Conservation (phyloP, 2,888 invertebrate genomes). For the Rhorus exstirpatorius region DNA sequence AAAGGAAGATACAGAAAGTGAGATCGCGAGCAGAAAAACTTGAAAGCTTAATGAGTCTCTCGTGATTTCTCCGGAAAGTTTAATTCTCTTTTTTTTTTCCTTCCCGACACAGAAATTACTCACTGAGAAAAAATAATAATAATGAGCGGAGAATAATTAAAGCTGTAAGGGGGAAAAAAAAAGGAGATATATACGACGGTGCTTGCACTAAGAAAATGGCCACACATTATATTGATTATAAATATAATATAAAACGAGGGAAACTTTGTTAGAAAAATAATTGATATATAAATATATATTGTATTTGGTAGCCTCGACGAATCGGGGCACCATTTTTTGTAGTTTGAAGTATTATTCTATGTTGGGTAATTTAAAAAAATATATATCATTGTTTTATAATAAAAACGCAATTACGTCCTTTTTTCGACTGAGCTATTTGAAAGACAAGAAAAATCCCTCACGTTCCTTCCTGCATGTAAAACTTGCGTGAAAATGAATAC, state of each 20-base stretch:
- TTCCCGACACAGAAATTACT: slow-evolving; percentile 54
- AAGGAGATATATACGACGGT: slow-evolving; percentile 31
- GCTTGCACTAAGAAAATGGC: slow-evolving; percentile 67
- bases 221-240: slow-evolving; percentile 65
- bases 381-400: slow-evolving; percentile 68
- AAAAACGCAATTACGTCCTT: slow-evolving; percentile 63
- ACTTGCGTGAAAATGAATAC: too few species aligned
- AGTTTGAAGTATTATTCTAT: slow-evolving; percentile 66
- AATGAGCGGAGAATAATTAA: slow-evolving; percentile 26
- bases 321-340: slow-evolving; percentile 67
- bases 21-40: too few species aligned
- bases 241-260: slow-evolving; percentile 42
- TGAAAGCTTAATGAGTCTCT: not conserved
- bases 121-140: slow-evolving; percentile 40
- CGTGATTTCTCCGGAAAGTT: slow-evolving; percentile 9
- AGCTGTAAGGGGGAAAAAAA: slow-evolving; percentile 21
- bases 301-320: slow-evolving; percentile 34
- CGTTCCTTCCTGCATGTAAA: too few species aligned
- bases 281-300: slow-evolving; percentile 45
- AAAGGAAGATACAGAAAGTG: too few species aligned
- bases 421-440: not conserved
- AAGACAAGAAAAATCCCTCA: not conserved
- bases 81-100: slow-evolving; percentile 54
- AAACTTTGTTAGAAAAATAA: slow-evolving; percentile 59
- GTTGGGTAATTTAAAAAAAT: slow-evolving; percentile 65